Evolutionary conservation across 2,113 vertebrate genomes (phyloP).

Genomic region (Formicarius rufipectus): DNA sequence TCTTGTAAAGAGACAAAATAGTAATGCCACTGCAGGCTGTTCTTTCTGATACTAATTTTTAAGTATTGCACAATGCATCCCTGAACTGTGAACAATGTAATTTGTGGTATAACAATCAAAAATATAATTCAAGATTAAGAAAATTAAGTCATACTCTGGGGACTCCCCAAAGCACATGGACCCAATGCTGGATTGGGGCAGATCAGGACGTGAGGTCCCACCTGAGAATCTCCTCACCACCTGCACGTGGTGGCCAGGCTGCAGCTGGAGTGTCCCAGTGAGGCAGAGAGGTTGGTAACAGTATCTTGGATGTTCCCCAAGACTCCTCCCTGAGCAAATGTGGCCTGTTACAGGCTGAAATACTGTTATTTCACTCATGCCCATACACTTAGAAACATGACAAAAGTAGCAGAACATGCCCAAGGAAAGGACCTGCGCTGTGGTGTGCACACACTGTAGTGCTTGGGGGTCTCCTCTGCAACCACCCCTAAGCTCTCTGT

Average conservation of each 20-base stretch:
- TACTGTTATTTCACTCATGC: not conserved
- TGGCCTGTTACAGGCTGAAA: not conserved
- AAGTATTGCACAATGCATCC: not conserved
- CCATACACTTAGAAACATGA: rapidly evolving
- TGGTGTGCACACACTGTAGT: not conserved
- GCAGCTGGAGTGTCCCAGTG: not conserved
- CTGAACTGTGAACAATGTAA: not conserved
- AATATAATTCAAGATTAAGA: not conserved
- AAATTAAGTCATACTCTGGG: not conserved
- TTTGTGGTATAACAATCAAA: not conserved
- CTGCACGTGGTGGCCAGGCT: rapidly evolving
- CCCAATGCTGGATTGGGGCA: not conserved
- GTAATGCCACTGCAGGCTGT: not conserved
- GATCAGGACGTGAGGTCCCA: not conserved
- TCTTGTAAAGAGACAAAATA: no score
- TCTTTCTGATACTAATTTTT: not conserved
- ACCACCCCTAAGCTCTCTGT: rapidly evolving
- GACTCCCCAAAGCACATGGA: not conserved
- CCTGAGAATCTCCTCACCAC: not conserved
- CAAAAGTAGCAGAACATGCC: no score
- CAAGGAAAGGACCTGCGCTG: no score
- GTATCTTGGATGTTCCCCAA: not conserved
- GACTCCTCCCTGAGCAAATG: not conserved
- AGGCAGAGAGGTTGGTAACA: not conserved
- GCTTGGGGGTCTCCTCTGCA: not conserved